Percentiles rank a stretch among this genome's conserved stretches.
phyloP scores from a whole-genome alignment of 2,888 invertebrate species.

The Leptinotarsa rubiginosa region DNA sequence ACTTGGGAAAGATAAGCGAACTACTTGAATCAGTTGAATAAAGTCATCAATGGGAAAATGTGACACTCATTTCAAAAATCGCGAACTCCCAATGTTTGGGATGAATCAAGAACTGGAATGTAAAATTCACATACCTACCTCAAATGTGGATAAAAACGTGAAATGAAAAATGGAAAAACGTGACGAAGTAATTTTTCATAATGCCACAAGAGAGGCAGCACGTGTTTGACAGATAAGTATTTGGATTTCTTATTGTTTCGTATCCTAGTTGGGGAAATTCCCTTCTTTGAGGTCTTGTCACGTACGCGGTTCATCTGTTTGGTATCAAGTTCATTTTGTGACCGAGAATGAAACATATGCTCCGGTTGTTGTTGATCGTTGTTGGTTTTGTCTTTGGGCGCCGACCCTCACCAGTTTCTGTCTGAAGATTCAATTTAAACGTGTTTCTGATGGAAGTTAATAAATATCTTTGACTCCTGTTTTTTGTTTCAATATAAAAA shows the following conservation, averaged over 20 bases:
- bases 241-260: not conserved
- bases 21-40: too few relatives aligned
- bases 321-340: constrained; percentile 2
- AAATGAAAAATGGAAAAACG: not conserved
- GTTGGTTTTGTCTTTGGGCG: not conserved
- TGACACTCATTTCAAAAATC: too few relatives aligned
- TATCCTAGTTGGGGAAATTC: not conserved
- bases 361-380: not conserved
- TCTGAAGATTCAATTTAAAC: not conserved
- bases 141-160: not conserved
- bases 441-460: not conserved
- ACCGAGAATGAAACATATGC: not conserved
- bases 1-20: too few relatives aligned
- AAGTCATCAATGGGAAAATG: too few relatives aligned
- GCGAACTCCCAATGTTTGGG: too few relatives aligned
- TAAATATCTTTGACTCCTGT: too few relatives aligned
- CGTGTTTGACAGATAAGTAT: constrained; percentile 3
- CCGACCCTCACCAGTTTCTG: not conserved
- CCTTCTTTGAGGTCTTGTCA: not conserved
- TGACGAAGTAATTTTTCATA: not conserved
- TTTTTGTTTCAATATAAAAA: too few relatives aligned
- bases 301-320: constrained; percentile 5
- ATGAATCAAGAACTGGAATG: too few relatives aligned
- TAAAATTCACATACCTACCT: not conserved
- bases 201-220: not conserved